phyloP scores from a whole-genome alignment of 2,888 invertebrate species.

The Drosophila monieri region DNA sequence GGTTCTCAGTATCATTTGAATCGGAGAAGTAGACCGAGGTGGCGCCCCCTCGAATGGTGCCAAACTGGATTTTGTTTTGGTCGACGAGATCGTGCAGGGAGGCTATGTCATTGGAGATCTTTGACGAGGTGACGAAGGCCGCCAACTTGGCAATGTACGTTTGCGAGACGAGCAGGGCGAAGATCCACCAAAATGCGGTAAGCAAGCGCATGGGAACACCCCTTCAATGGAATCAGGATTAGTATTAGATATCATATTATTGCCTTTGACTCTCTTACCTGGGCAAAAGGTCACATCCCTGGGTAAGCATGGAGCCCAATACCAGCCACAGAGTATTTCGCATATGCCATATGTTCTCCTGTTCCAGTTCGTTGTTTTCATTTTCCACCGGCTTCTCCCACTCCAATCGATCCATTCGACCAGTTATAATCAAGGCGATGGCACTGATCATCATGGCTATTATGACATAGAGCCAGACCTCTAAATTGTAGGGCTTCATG shows the following conservation, averaged over 20 bases:
- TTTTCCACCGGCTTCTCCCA: slow-evolving; percentile 97
- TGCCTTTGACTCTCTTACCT: slow-evolving; percentile 84
- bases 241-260: not conserved
- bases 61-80: slow-evolving; percentile 97
- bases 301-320: slow-evolving; percentile 94
- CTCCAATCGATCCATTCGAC: slow-evolving; percentile 86
- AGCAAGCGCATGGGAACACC: slow-evolving; percentile 91
- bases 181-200: slow-evolving; percentile 93
- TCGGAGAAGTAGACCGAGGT: slow-evolving; percentile 95
- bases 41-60: slow-evolving; percentile 93
- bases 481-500: slow-evolving; percentile 92
- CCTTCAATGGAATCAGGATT: slow-evolving; percentile 82
- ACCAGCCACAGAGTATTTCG: slow-evolving; percentile 97
- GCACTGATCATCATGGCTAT: slow-evolving; percentile 93
- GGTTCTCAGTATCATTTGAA: slow-evolving; percentile 93
- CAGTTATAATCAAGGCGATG: slow-evolving; percentile 90
- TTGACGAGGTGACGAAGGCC: slow-evolving; percentile 95
- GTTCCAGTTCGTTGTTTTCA: slow-evolving; percentile 90
- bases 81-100: slow-evolving; percentile 95
- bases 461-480: slow-evolving; percentile 95
- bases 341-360: slow-evolving; percentile 95
- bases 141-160: slow-evolving; percentile 97
- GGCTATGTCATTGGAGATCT: slow-evolving; percentile 95
- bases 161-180: slow-evolving; percentile 91
- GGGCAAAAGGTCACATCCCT: slow-evolving; percentile 96